These are phyloP conservation scores for Pogonocichla stellata DNA, from an alignment of 2,113 vertebrate genomes.

Conservation along the genomic window DNA sequence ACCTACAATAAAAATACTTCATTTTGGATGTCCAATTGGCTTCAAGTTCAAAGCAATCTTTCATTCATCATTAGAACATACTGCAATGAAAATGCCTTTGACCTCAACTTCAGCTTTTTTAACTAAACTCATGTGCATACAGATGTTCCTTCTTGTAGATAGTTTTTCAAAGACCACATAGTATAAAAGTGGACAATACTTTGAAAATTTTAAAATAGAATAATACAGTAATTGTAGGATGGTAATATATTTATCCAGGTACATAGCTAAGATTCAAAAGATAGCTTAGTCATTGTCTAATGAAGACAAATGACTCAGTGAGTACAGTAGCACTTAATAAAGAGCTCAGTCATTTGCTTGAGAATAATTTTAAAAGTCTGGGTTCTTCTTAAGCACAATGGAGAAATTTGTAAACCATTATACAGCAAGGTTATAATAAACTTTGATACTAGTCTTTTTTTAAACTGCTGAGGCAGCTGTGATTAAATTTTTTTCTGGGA, in stretches of 20 bases:
- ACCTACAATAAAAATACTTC: neutral
- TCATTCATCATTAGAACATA: neutral
- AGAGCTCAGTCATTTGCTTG: neutral
- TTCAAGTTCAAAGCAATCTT: neutral
- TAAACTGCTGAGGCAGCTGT: neutral
- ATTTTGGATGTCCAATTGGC: neutral
- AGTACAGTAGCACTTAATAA: neutral
- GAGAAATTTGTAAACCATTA: neutral
- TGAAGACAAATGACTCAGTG: neutral
- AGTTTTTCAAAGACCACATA: neutral
- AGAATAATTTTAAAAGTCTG: neutral
- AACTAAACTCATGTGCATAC: neutral
- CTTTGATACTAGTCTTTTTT: neutral
- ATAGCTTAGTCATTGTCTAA: neutral
- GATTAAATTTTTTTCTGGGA: neutral
- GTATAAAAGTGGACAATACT: neutral
- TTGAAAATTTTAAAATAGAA: neutral
- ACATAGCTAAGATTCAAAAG: neutral
- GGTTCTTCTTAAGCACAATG: neutral
- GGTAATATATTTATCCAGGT: neutral
- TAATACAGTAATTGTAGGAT: neutral
- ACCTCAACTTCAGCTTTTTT: neutral
- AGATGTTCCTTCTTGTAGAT: neutral
- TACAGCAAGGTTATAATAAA: neutral
- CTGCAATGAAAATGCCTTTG: neutral